Evolutionary conservation across 2,888 invertebrate species (phyloP), one percentile per base, ranked within the genome.

Genomic region (Slavum lentiscoides): DNA sequence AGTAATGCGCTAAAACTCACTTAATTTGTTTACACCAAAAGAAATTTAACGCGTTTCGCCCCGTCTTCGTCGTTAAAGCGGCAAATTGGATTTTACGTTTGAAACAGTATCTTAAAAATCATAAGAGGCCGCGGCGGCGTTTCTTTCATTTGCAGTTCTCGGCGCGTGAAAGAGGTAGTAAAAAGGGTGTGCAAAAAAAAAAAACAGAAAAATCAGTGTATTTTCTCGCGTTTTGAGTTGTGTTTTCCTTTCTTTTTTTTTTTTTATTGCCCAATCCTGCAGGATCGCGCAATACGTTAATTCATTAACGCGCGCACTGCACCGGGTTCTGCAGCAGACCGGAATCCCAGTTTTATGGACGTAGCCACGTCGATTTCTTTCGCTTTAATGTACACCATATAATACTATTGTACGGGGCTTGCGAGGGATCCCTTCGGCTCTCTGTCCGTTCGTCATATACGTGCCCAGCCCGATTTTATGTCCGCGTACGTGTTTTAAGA

Each of bases 41-140:
- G 72, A 17, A 39, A 37, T 72, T 72, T 72, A n/a, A 72, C 21
- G 39, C 21, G 39, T 58, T 39, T 72, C 59, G 59, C 19, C 13
- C 17, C 59, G 39, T 43, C n/a, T n/a, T n/a, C 30, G 30, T 30
- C 4, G 30, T 73, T 61, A 73, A 23, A 19, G 23, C 19, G 6
- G 61, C 17, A 73, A 73, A 73, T 73, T 73, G 73, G 43, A 61
- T 72, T 72, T 59, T 70, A 55, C 68, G 17, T 68, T 53, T 53
- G 68, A 53, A 53, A 58, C 37, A 37, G 55, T 70, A 58, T 53
- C 68, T 53, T 68, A 53, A 55, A 69, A 69, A 69, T 69, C 69
- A 69, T 53, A 69, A 55, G n/a, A n/a, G n/a, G n/a, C 30, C 53
- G 30, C 43, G 2, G 17, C 23, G 17, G 19, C 68, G 0, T 21